phyloP scores from a whole-genome alignment of 2,113 vertebrate genomes.

The Propithecus coquereli region DNA sequence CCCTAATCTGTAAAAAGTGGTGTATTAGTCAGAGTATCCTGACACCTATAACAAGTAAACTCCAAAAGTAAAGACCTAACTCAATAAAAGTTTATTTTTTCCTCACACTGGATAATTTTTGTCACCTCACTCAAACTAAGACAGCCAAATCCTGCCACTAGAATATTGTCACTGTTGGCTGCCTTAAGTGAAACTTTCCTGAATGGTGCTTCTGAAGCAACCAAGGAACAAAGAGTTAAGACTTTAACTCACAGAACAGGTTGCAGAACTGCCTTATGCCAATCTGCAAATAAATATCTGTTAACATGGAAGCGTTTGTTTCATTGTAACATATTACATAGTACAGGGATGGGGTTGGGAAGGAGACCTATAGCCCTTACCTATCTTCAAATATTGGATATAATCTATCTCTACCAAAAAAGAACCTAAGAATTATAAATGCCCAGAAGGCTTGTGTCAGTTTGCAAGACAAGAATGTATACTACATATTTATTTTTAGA shows the following conservation, averaged over 20 bases:
- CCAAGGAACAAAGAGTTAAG: background rate
- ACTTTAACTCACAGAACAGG: background rate
- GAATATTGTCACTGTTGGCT: background rate
- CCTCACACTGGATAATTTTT: background rate
- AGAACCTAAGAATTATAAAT: background rate
- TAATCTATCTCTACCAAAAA: background rate
- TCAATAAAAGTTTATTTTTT: background rate
- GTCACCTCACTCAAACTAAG: background rate
- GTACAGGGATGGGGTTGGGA: background rate
- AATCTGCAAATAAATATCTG: background rate
- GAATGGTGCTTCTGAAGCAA: background rate
- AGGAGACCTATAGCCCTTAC: background rate
- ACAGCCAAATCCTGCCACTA: background rate
- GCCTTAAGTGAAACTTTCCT: background rate
- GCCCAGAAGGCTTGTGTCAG: background rate
- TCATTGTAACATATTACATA: background rate
- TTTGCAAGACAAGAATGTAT: background rate
- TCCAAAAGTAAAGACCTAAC: background rate
- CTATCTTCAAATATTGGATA: background rate
- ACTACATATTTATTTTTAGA: too few relatives aligned
- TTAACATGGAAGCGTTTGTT: background rate
- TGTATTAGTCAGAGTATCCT: background rate
- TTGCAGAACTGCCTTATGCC: too few relatives aligned
- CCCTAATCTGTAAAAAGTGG: background rate
- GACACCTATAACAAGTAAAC: background rate